These are phyloP conservation scores for Dipodomys ordii DNA, from an alignment of 2,113 vertebrate species.

Conservation along the genomic window DNA sequence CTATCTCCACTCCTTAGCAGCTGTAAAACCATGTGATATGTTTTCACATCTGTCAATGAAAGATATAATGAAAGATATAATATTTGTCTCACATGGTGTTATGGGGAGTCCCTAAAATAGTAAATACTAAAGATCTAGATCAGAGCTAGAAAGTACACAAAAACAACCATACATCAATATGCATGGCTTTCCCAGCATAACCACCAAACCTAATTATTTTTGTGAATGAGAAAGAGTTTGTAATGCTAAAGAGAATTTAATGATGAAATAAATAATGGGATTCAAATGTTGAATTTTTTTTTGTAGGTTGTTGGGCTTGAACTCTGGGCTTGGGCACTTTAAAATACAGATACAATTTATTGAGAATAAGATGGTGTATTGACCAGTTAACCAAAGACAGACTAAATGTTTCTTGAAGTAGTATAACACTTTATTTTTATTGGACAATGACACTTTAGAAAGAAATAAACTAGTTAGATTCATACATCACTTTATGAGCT, in stretches of 20 bases:
- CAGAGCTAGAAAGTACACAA: rapidly evolving
- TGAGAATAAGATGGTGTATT: not conserved
- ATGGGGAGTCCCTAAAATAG: not conserved
- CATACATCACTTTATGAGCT: not conserved
- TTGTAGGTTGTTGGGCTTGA: too few species aligned
- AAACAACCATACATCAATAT: not conserved
- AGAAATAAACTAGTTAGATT: not conserved
- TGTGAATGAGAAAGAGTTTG: not conserved
- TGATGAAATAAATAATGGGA: conserved; percentile 18
- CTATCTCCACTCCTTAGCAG: not conserved
- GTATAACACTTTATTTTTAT: not conserved
- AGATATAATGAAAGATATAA: not conserved
- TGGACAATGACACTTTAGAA: not conserved
- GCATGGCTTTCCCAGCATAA: not conserved
- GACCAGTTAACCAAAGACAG: not conserved
- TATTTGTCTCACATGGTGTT: not conserved
- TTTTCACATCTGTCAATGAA: not conserved
- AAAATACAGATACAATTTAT: not conserved
- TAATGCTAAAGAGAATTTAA: not conserved
- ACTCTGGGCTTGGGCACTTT: not conserved
- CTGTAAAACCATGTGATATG: not conserved
- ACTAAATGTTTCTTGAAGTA: conserved; percentile 29
- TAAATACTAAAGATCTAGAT: not conserved
- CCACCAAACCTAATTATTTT: not conserved
- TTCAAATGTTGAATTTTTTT: too few species aligned